Evolutionary conservation across 2,888 invertebrate species (phyloP), one percentile per base, ranked within the genome.

Genomic region (Leptinotarsa peninsularis): DNA sequence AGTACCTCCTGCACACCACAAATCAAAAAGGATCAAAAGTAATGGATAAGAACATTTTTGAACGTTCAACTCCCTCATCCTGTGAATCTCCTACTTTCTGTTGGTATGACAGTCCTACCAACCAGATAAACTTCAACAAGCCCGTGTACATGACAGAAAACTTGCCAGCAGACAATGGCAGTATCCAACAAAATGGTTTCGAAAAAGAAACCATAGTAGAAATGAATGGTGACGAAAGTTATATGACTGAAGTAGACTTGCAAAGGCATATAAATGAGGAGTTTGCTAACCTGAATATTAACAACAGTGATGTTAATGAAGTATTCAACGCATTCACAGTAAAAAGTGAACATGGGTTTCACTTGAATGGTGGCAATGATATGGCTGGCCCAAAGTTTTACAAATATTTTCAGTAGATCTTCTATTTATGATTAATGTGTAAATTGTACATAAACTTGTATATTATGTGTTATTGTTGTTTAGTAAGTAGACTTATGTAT

Each of bases 361-460:
- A 90, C 88, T 87, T 79, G 87, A 83, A 84, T 87, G 89, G 82
- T 86, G 88, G 78, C 86, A 81, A 78, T 70, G 83, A 79, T 75
- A 80, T 76, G 72, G 88, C 82, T 63, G 84, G 84, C 60, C 84
- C 86, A 78, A 90, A 91, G 78, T 89, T 90, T 82, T 91, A 91
- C 85, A 90, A 91, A 85, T 91, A 91, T 87, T 91, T 91, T 88
- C 90, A 90, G 83, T 91, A 86, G 82, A 63, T 72, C 76, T 60
- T 66, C 74, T 63, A 72, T 63, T 70, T 73, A 72, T 75, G 71
- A 71, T 75, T 71, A 74, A 72, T 70, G 68, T 79, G 78, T 78
- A 78, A 74, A 78, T 81, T 81, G 81, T 81, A 81, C 73, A 81
- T 80, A 81, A 76, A 75, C 74, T 78, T 81, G 80, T 81, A 79